These are phyloP conservation scores for Argyra leucocephala DNA, from an alignment of 2,888 invertebrate species.

Conservation along the genomic window DNA sequence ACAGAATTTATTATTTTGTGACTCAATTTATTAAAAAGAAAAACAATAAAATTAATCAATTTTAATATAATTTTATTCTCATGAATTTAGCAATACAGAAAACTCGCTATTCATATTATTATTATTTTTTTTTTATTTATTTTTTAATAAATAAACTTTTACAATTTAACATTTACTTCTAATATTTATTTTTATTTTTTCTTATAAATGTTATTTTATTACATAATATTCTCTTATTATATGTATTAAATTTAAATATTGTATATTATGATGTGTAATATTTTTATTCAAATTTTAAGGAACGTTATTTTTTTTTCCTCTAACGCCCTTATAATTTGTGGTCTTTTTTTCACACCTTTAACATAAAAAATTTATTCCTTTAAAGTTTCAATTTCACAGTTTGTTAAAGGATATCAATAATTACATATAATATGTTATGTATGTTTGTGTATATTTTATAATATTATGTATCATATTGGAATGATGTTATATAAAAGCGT, in stretches of 20 bases:
- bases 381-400: not conserved
- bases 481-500: not conserved
- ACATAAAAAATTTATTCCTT: no score
- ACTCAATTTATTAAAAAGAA: no score
- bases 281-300: no score
- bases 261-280: no score
- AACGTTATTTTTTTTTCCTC: no score
- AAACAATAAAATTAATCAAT: no score
- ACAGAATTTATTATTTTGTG: no score
- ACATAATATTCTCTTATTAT: not conserved
- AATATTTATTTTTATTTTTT: not conserved
- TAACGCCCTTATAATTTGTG: no score
- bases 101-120: not conserved
- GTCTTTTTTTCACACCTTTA: no score
- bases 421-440: not conserved
- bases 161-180: not conserved
- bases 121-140: not conserved
- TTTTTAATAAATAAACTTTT: slow-evolving; percentile 1
- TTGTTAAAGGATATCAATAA: not conserved
- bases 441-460: not conserved
- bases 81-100: not conserved
- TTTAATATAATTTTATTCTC: not conserved
- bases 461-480: not conserved
- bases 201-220: not conserved
- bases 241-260: not conserved